Evolutionary conservation across 2,797 vertebrate genomes (phyloP), one percentile per base, ranked within the genome.

Genomic region (Ambastaia sidthimunki): DNA sequence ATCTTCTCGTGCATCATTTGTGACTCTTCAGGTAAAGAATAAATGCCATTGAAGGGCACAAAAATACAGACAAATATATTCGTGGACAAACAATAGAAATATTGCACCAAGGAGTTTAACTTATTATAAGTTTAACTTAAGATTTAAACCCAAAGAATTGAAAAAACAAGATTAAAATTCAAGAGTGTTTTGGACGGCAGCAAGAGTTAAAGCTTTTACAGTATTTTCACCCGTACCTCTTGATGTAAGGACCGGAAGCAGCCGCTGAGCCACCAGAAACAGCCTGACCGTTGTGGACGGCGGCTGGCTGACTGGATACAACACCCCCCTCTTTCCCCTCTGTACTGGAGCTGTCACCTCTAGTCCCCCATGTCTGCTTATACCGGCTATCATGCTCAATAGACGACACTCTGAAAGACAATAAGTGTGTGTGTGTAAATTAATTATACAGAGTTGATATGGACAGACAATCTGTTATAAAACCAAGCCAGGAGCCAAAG

Each of bases 1-100:
- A 76, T 98, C 96, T 90, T 99, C 98, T 37, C 96, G 94, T 1
- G 95, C 96, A 80, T 99, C 98, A 76, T 98, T 94, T 25, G 97
- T 99, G 91, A 99, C 81, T 86, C 98, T 99, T 87, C 73, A 60
- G 1, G 55, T 54, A 50, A 31, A 31, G 54, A 3, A 55, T 6
- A 47, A 71, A 57, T 3, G 54, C 7, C 15, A 54, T 34, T 23
- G 25, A 28, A 15, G 44, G 13, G 9, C 7, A 37, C 7, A 0
- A 59, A 48, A 23, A 16, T 28, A 52, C 12, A 6, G 19, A n/a
- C n/a, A n/a, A n/a, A n/a, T 60, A 59, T 19, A 11, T 10, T 44
- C 10, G 48, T 50, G 15, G 5, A 50, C 48, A 50, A 50, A 50
- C 16, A 50, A 16, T 4, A 48, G 47, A 16, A 48, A 48, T 13